Conservation (phyloP, 2,113 vertebrate genomes). For the Cryptomyrus ogoouensis region DNA sequence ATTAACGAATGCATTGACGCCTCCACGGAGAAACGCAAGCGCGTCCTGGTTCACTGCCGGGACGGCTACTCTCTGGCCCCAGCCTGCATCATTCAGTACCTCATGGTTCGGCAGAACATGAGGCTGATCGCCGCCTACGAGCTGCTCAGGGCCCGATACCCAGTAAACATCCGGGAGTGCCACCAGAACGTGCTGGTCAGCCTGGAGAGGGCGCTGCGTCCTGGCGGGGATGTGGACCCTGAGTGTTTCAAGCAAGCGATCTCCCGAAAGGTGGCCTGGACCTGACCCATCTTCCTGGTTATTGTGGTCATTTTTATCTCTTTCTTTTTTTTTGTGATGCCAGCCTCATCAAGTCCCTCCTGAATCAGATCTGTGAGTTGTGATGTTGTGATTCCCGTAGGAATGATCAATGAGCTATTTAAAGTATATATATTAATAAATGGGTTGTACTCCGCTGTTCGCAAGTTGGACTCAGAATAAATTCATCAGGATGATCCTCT, state of each 20-base stretch:
- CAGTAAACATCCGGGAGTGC: constrained; percentile 61
- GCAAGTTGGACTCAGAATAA: neutral
- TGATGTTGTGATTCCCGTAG: neutral
- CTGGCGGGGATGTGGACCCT: constrained; percentile 48
- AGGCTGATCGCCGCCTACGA: constrained; percentile 67
- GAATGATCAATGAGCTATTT: neutral
- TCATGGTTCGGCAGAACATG: constrained; percentile 71
- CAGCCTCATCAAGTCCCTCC: neutral
- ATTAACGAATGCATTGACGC: constrained; percentile 70
- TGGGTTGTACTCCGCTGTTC: neutral
- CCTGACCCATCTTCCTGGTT: constrained; percentile 39
- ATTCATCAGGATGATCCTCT: neutral
- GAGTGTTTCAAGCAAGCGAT: constrained; percentile 66
- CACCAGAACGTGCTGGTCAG: constrained; percentile 67
- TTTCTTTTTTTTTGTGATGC: neutral
- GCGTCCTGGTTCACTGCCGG: constrained; percentile 67
- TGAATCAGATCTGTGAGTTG: neutral
- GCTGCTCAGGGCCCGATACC: constrained; percentile 60
- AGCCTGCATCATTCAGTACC: constrained; percentile 64
- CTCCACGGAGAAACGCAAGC: constrained; percentile 60
- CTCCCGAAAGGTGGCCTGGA: constrained; percentile 66
- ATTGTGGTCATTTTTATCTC: neutral
- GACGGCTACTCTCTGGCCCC: constrained; percentile 66
- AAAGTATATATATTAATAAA: neutral
- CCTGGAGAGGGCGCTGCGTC: constrained; percentile 64